A percentile compares a stretch with the other conserved stretches of the same genome.
These are phyloP conservation scores for Aphidius ervi DNA, from an alignment of 1,140 invertebrate species.

Conservation along the genomic window DNA sequence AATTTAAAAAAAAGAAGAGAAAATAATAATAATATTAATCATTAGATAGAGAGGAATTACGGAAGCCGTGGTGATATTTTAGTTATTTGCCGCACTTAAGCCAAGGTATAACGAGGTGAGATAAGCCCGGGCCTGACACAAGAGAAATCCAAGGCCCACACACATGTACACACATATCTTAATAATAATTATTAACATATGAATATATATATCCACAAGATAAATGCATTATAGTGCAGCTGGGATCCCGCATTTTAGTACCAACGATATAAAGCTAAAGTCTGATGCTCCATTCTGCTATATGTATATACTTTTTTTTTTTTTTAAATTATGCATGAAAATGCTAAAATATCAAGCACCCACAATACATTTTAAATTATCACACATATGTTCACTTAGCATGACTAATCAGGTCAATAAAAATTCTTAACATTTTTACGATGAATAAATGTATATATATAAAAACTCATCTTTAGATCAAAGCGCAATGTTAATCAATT, in stretches of 20 bases:
- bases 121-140: constrained; percentile 33
- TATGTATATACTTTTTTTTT: too few species aligned
- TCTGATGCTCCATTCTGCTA: not conserved
- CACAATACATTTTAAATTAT: constrained; percentile 31
- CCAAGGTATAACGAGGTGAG: constrained; percentile 41
- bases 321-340: too few species aligned
- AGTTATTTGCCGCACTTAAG: constrained; percentile 46
- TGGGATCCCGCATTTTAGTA: constrained; percentile 23
- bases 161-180: constrained; percentile 15
- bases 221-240: too few species aligned
- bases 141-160: constrained; percentile 21
- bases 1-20: too few species aligned
- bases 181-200: too few species aligned
- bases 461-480: not conserved
- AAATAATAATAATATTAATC: too few species aligned
- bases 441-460: constrained; percentile 3
- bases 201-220: too few species aligned
- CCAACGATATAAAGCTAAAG: constrained; percentile 1
- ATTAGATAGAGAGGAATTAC: constrained; percentile 38
- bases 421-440: not conserved
- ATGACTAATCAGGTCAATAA: constrained; percentile 30
- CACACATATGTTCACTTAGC: constrained; percentile 26
- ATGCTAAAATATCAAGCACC: too few species aligned
- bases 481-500: too few species aligned
- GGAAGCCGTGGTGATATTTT: constrained; percentile 44